A percentile compares a stretch with the other conserved stretches of the same genome.
phyloP scores from a whole-genome alignment of 2,113 vertebrate genomes.

The Ciconia maguari region DNA sequence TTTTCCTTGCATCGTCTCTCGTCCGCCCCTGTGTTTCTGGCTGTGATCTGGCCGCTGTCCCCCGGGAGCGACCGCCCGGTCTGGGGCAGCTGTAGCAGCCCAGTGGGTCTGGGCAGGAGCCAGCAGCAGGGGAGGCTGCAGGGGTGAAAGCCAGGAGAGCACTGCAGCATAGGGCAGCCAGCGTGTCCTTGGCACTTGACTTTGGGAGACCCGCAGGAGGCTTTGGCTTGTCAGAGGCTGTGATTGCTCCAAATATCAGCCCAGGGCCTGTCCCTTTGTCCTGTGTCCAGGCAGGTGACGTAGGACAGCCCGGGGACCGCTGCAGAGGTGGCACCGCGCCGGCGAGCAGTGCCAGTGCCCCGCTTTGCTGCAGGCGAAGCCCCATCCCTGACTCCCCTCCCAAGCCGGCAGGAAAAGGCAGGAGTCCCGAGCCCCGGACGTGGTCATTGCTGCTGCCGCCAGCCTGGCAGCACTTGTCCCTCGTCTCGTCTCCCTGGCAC shows the following conservation, averaged over 20 bases:
- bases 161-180: neutral
- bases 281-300: neutral
- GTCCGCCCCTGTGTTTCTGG: neutral
- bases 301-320: neutral
- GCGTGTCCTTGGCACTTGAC: neutral
- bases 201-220: neutral
- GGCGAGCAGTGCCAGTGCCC: neutral
- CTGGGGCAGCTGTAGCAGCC: neutral
- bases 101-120: neutral
- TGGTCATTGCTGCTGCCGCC: too few species aligned
- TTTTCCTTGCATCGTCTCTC: neutral
- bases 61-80: neutral
- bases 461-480: neutral
- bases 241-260: neutral
- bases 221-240: neutral
- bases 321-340: neutral
- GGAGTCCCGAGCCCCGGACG: fast-evolving
- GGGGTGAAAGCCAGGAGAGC: neutral
- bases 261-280: neutral
- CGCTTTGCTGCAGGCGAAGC: neutral
- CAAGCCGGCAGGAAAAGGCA: neutral
- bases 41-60: neutral
- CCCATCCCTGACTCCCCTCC: neutral
- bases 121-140: neutral
- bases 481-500: neutral